Evolutionary conservation across 2,113 vertebrate species (phyloP).

Genomic region (Columbina picui): DNA sequence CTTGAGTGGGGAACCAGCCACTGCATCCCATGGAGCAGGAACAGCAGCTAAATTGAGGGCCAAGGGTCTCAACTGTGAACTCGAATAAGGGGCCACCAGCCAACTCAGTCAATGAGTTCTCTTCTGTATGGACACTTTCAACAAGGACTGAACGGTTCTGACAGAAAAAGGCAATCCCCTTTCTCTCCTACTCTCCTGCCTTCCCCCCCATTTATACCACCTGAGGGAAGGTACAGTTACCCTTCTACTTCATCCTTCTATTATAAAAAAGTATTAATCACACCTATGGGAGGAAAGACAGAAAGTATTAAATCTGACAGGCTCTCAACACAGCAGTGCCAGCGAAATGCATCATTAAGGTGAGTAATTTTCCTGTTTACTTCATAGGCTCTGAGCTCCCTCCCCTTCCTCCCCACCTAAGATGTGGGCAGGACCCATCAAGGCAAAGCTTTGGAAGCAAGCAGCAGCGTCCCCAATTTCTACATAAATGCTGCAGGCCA

Average conservation of each 20-base stretch:
- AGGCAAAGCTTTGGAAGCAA: slow-evolving; percentile 80
- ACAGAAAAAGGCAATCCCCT: not conserved
- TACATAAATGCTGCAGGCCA: slow-evolving; percentile 93
- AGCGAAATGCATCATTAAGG: slow-evolving; percentile 79
- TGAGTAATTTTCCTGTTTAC: slow-evolving; percentile 86
- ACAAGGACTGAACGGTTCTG: not conserved
- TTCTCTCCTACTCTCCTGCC: not conserved
- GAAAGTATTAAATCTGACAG: slow-evolving; percentile 69
- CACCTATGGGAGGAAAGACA: slow-evolving; percentile 32
- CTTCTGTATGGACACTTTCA: fast-evolving
- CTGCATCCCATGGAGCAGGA: not conserved
- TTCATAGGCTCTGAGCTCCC: slow-evolving; percentile 72
- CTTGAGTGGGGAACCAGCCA: not conserved
- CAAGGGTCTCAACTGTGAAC: not conserved
- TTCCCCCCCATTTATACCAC: not conserved
- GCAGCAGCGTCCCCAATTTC: slow-evolving; percentile 86
- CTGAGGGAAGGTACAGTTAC: not conserved
- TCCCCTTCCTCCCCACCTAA: slow-evolving; percentile 58
- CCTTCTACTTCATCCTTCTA: not conserved
- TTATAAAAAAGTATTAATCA: slow-evolving; percentile 45
- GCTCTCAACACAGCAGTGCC: slow-evolving; percentile 72
- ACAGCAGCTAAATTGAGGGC: not conserved
- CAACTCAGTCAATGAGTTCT: not conserved
- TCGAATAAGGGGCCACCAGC: not conserved
- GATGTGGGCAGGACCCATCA: slow-evolving; percentile 88